Base-by-base conservation (phyloP, 1,140 invertebrate genomes). In the Pseudobourletiella spinata region DNA sequence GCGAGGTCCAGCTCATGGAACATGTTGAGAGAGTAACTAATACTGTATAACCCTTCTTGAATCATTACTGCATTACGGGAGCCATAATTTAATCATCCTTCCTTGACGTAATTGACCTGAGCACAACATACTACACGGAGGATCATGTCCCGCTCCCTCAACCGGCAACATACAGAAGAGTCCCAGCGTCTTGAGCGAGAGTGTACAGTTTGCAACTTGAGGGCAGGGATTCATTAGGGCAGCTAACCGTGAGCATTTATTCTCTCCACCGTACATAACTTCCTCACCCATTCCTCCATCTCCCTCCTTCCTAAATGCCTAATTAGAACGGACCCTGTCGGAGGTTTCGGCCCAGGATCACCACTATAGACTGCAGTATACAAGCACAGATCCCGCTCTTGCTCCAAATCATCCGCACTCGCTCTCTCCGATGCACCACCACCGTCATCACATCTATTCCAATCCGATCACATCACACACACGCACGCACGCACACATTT, bases 91-190 rank as follows among this genome's bases (percentile, higher is more conserved):
- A 29, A 55, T 55, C 30, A 35, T 20, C 25, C 52, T 32, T 55
- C 32, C 52, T 55, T 39, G 39, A 14, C 29, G 52, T 39, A 55
- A 55, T 55, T 55, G 52, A 55, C 52, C 39, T 55, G 52, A 51
- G n/a, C 24, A 51, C 48, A 51, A 51, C 48, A 51, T 26, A 51
- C 48, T 25, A 4, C n/a, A n/a, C n/a, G n/a, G 43, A 46, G 52
- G 29, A 22, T 14, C 4, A 4, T 52, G 15, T 30, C 22, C 28
- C 28, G 14, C 50, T 52, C 24, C 24, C 24, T 30, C 14, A 52
- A n/a, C 22, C 22, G 11, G 22, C 11, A 48, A 6, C 8, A 48
- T 20, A 48, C 8, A 48, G 46, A 48, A 6, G 46, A 18, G 6
- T 20, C 46, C 6, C 16, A 48, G 24, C 46, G n/a, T n/a, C n/a